Evolutionary conservation across 2,888 invertebrate genomes (phyloP), one percentile per base, ranked within the genome.

Genomic region (Agrypnus murinus): DNA sequence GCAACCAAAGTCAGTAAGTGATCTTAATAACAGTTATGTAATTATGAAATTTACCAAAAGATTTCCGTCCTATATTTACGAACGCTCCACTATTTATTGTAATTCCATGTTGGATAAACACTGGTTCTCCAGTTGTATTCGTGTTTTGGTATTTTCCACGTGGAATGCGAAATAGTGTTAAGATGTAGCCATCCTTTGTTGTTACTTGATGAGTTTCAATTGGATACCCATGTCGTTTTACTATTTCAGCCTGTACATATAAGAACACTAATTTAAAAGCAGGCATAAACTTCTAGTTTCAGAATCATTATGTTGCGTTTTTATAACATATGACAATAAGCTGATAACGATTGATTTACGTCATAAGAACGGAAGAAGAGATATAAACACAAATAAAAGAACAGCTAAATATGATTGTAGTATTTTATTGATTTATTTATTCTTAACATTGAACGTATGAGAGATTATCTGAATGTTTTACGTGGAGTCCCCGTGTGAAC

Each of bases 231-330:
- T 74, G 78, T 19, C 72, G 76, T 60, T 77, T 76, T 31, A 81
- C 84, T 53, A 83, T 82, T 43, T 82, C 77, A 74, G 87, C 83
- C 74, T 85, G n/a, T n/a, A n/a, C n/a, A n/a, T n/a, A n/a, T n/a
- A n/a, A n/a, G n/a, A n/a, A n/a, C n/a, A n/a, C n/a, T n/a, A n/a
- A n/a, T n/a, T n/a, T n/a, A n/a, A n/a, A n/a, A n/a, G n/a, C n/a
- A n/a, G n/a, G n/a, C n/a, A n/a, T n/a, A n/a, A n/a, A n/a, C n/a
- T n/a, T n/a, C n/a, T n/a, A n/a, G n/a, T n/a, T n/a, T n/a, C n/a
- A n/a, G n/a, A n/a, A n/a, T n/a, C n/a, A n/a, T n/a, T n/a, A n/a
- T n/a, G n/a, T n/a, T n/a, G n/a, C n/a, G n/a, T n/a, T n/a, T n/a
- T n/a, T n/a, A n/a, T n/a, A n/a, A n/a, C n/a, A n/a, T n/a, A n/a